Evolutionary conservation across 2,797 vertebrate genomes (phyloP).

Genomic region (Capromys pilorides): DNA sequence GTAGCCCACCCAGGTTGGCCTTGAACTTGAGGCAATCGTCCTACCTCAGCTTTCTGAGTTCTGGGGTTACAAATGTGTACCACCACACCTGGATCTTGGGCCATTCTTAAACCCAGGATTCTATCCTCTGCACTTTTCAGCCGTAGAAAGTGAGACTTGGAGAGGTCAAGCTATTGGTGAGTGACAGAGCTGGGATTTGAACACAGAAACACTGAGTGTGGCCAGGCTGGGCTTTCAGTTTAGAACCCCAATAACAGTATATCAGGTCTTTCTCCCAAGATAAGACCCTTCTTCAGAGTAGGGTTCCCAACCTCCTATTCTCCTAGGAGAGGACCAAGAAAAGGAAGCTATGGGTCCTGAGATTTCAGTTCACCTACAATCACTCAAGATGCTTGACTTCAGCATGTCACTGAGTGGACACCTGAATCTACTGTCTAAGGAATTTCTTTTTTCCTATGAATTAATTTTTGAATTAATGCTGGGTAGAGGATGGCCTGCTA

Average conservation of each 20-base stretch:
- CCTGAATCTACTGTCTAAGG: background rate
- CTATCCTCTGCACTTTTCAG: background rate
- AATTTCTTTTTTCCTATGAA: background rate
- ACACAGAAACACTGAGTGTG: background rate
- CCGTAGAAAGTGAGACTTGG: background rate
- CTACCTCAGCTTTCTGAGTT: too few relatives aligned
- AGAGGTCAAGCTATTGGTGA: background rate
- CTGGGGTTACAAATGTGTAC: too few relatives aligned
- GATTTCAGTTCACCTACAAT: background rate
- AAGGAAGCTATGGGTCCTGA: background rate
- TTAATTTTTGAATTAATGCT: background rate
- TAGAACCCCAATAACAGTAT: background rate
- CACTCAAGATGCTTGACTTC: background rate
- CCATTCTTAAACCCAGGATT: too few relatives aligned
- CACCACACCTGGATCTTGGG: too few relatives aligned
- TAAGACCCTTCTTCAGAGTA: background rate
- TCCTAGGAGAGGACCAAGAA: background rate
- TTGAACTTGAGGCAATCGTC: too few relatives aligned
- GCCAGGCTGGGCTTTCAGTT: background rate
- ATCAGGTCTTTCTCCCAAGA: background rate
- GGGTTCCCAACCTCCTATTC: background rate
- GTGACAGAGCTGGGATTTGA: background rate
- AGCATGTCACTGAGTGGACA: background rate
- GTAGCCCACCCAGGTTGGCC: too few relatives aligned
- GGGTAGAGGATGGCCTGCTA: background rate